phyloP scores from a whole-genome alignment of 1,140 invertebrate genomes.

The Diploscapter pachys region DNA sequence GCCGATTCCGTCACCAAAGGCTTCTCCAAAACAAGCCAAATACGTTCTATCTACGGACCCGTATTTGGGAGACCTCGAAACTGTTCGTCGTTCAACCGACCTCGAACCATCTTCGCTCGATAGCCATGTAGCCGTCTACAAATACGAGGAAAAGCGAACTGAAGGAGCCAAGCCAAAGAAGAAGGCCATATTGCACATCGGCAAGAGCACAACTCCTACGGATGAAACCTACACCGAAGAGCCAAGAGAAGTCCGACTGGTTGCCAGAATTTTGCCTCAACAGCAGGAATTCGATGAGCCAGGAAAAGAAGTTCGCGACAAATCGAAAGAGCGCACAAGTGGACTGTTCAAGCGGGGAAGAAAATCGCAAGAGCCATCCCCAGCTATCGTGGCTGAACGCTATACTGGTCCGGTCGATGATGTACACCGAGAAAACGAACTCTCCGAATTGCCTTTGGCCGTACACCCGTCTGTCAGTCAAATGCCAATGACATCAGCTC shows the following conservation, averaged over 20 bases:
- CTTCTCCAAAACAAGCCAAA: no score
- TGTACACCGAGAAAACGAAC: neutral
- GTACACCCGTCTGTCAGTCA: neutral
- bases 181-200: neutral
- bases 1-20: no score
- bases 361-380: neutral
- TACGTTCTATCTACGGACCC: no score
- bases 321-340: neutral
- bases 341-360: no score
- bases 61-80: no score
- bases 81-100: no score
- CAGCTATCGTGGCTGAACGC: neutral
- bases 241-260: slow-evolving; percentile 1
- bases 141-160: no score
- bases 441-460: neutral
- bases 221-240: slow-evolving; percentile 2
- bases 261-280: neutral
- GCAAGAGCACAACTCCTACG: neutral
- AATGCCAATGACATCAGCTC: neutral
- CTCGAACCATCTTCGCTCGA: no score
- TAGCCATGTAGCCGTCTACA: no score
- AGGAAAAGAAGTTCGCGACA: neutral
- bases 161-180: slow-evolving; percentile 4
- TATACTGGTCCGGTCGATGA: neutral
- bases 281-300: neutral